Base-by-base conservation (phyloP, 2,113 vertebrate genomes). In the Dissostichus mawsoni region DNA sequence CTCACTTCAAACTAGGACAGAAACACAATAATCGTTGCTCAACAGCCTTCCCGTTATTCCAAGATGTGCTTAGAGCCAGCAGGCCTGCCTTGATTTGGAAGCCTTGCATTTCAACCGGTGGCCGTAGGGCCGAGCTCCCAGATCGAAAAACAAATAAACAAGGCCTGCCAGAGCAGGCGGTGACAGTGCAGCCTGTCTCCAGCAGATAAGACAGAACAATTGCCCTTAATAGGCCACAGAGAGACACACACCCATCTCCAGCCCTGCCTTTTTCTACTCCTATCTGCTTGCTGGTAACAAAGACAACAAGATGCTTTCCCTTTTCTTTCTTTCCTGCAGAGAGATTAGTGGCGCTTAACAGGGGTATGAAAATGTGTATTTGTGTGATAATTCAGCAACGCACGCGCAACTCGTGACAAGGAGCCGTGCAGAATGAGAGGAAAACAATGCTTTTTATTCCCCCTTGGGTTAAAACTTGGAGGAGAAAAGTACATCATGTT, bases 141-240 rank as follows among this genome's bases (percentile, higher is more conserved):
- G 81, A 89, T 89, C 17, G 47, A 81, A 88, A 41, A 76, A 83
- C 83, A 87, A 92, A 92, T 87, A 89, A 89, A 88, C 84, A 79
- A 82, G 85, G 58, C 74, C 84, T 81, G 86, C 87, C 92, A 89
- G 74, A 89, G 79, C 56, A 80, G 81, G 81, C 81, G 65, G 53
- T 74, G 91, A 91, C 92, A 51, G 87, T 87, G 56, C 91, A 90
- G 82, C 80, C 95, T 96, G 90, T 89, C 91, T 90, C 92, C 89
- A 92, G 90, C 85, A 95, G 95, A 97, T 97, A 97, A 95, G 94
- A 81, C 82, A 74, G 89, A 96, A 97, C 94, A 97, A 96, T 96
- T 75, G 78, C 23, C 93, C 92, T 94, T 96, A 96, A 95, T 95
- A 96, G 94, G 79, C 94, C 86, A 82, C 84, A 92, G 89, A 92